Base-by-base conservation (phyloP, 2,113 vertebrate genomes). In the Zonotrichia leucophrys region DNA sequence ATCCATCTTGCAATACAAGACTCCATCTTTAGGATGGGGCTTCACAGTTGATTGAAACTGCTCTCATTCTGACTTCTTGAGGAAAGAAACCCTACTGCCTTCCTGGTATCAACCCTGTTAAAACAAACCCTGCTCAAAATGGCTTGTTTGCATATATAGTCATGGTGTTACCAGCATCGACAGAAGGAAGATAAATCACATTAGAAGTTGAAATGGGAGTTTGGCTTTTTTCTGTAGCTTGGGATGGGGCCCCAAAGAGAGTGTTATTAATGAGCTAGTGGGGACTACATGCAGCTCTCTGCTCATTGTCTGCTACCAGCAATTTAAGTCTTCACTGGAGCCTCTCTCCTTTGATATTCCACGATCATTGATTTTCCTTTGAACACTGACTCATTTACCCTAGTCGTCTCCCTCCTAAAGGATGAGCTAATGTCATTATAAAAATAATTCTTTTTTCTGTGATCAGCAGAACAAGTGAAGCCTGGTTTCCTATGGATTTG, bases 231-330 rank as follows among this genome's bases (percentile, higher is more conserved):
- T 88, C 42, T 90, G 63, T 42, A 86, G 55, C 76, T 83, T 88
- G 68, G 47, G 72, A 94, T 92, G 68, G 64, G n/a, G 55, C 64
- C 72, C 56, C 64, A 90, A 64, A 56, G 60, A 72, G 27, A 60
- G 33, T 52, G 44, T 72, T 93, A 72, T 46, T 92, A 92, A 90
- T 90, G 93, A 90, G 56, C 56, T 90, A 39, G 35, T 46, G 41
- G 22, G 79, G 95, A 86, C 90, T 86, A 74, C 72, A 81, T 1
- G 7, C 69, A 80, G 79, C 31, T 60, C 33, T 74, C 82, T 89
- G 64, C 79, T 95, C 56, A 83, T 87, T 96, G 88, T 93, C 92
- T 93, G 64, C 76, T 95, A 93, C 44, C 92, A 94, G 85, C 78
- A 85, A 47, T 90, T 92, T 83, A 79, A 80, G 39, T 78, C 85